Base-by-base conservation (phyloP, 1,140 invertebrate genomes). In the Heliconius himera region DNA sequence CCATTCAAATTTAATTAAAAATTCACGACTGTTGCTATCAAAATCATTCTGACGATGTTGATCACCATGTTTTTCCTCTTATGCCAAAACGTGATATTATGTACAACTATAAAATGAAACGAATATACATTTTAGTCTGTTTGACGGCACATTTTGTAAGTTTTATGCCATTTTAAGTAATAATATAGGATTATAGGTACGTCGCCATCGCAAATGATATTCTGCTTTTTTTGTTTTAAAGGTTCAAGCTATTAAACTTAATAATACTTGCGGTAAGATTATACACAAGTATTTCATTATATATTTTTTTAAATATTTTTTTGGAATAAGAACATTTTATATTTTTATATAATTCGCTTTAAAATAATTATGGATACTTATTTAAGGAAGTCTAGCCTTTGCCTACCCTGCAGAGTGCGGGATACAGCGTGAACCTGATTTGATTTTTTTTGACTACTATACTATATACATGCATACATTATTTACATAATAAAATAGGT, bases 31-130 rank as follows among this genome's bases (percentile, higher is more conserved):
- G 74, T 81, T 80, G 79, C 77, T 73, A 72, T 84, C 79, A 76
- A 86, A 84, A 86, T 79, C 77, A 82, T 82, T 87, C 70, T 71
- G 80, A 22, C 72, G 49, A 84, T 78, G 81, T 70, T 49, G 76
- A 81, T 84, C 79, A 77, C 80, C 81, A 82, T 84, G 85, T 70
- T 74, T 77, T 83, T 85, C 71, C 81, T 77, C 73, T 73, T 71
- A 60, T 41, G 22, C 29, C 41, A 78, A 80, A 81, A 82, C 82
- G 70, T 73, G 46, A 70, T 73, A 75, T 75, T 82, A 84, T 82
- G 77, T 85, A 81, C 81, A 41, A 71, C 71, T 78, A 84, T 88
- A 87, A 86, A 85, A 88, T 90, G 86, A 88, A 83, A 82, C 78
- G 38, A 41, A 54, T 77, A 71, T 51, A 29, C 20, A 73, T 81